Evolutionary conservation across 2,888 invertebrate species (phyloP), one percentile per base, ranked within the genome.

Genomic region (Pandemis heparana): DNA sequence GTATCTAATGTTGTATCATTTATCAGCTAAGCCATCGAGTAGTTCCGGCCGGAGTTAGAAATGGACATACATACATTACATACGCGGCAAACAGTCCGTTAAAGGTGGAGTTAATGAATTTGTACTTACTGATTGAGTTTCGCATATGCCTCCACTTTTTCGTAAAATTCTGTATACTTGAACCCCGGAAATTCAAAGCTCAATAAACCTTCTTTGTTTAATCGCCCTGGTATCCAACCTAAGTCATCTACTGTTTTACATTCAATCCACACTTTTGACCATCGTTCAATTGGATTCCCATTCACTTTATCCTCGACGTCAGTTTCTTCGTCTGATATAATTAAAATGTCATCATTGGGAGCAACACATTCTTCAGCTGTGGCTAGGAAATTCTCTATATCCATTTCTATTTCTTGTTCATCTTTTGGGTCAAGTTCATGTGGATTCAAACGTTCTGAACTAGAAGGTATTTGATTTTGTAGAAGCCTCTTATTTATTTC

Each of bases 81-180:
- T 32, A 32, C 23, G 23, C 23, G 23, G 23, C 23, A 32, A 32
- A 32, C 23, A 32, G 23, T 32, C 23, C 23, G 23, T 2, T 32
- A n/a, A 41, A 61, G 41, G 8, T 9, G n/a, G 32, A 18, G 18
- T 7, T 53, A 4, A 32, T 32, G 2, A 32, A 53, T 5, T 60
- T 64, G 59, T 82, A 92, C 93, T 92, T 82, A 93, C 94, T 87
- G 80, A 71, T 87, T 91, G 61, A 94, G 89, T 83, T 90, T 89
- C 12, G 76, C 66, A 71, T 89, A 87, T 5, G 90, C 91, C 77
- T 87, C 87, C 39, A 81, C 76, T 82, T 86, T 81, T 1, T 78
- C 23, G 77, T 89, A 92, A 85, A 85, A 92, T 6, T 86, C 82
- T 0, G 89, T 87, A 76, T 77, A 85, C 68, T 87, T 85, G 79